Evolutionary conservation across 1,140 invertebrate genomes (phyloP).

Genomic region (Yoshiicerus persimilis): DNA sequence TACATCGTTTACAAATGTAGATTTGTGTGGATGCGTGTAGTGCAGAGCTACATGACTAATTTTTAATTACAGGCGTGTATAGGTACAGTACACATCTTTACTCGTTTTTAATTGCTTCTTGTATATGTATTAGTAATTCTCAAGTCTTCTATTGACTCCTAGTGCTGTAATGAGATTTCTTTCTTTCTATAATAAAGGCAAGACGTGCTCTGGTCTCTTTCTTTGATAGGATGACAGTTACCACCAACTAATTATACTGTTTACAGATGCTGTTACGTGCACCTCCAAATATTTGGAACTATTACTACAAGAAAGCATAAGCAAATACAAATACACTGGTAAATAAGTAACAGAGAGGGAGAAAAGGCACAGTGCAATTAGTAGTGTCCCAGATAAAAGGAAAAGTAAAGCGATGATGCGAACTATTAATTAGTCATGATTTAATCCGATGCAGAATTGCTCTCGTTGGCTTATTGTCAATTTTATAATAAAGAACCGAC

Average conservation of each 20-base stretch:
- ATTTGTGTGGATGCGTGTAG: neutral
- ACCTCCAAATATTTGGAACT: neutral
- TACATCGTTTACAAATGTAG: neutral
- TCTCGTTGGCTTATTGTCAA: neutral
- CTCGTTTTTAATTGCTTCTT: neutral
- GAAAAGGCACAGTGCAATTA: too few relatives aligned
- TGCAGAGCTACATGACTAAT: neutral
- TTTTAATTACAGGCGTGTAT: neutral
- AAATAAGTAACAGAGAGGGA: too few relatives aligned
- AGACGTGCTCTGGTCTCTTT: neutral
- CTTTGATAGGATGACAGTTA: neutral
- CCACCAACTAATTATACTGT: neutral
- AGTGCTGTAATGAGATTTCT: neutral
- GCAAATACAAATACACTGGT: too few relatives aligned
- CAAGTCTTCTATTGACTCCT: too few relatives aligned
- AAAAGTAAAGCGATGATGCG: neutral
- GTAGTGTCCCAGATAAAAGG: neutral
- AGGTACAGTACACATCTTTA: neutral
- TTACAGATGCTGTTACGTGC: neutral
- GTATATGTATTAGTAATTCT: neutral
- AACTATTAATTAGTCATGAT: neutral
- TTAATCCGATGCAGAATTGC: neutral
- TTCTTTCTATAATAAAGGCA: neutral
- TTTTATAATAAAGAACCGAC: neutral
- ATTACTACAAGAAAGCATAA: neutral